Evolutionary conservation across 2,888 invertebrate genomes (phyloP).

Genomic region (Acrobasis repandana): DNA sequence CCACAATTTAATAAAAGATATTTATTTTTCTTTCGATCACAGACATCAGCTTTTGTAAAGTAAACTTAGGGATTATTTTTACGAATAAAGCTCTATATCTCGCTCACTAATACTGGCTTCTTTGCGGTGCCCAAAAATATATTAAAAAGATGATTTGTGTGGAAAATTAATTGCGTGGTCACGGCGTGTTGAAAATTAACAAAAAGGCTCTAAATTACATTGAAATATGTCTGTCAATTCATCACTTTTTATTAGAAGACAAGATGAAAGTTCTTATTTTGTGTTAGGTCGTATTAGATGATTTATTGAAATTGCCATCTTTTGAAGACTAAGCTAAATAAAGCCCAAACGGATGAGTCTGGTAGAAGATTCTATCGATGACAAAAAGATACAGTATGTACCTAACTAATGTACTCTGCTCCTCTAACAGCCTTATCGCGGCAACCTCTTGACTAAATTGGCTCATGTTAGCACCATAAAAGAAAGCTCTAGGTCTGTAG

Average conservation of each 20-base stretch:
- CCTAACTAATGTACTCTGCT: too few species aligned
- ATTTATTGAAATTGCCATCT: too few species aligned
- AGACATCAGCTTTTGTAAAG: slow-evolving; percentile 2
- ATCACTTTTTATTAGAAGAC: background rate
- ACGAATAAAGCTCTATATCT: background rate
- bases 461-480: too few species aligned
- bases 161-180: background rate
- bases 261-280: background rate
- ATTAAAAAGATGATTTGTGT: background rate
- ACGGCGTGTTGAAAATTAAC: background rate
- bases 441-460: too few species aligned
- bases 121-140: background rate
- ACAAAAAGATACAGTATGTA: too few species aligned
- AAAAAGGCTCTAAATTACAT: background rate
- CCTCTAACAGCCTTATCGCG: too few species aligned
- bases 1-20: slow-evolving; percentile 3
- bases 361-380: too few species aligned
- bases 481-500: too few species aligned
- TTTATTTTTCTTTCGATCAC: slow-evolving; percentile 9
- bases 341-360: too few species aligned
- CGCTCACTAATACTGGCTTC: slow-evolving; percentile 4
- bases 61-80: slow-evolving; percentile 6
- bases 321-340: too few species aligned
- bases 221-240: background rate
- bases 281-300: too few species aligned